Percentiles rank a stretch among this genome's conserved stretches.
Conservation (phyloP, 2,797 vertebrate species). For the Lerista edwardsae region DNA sequence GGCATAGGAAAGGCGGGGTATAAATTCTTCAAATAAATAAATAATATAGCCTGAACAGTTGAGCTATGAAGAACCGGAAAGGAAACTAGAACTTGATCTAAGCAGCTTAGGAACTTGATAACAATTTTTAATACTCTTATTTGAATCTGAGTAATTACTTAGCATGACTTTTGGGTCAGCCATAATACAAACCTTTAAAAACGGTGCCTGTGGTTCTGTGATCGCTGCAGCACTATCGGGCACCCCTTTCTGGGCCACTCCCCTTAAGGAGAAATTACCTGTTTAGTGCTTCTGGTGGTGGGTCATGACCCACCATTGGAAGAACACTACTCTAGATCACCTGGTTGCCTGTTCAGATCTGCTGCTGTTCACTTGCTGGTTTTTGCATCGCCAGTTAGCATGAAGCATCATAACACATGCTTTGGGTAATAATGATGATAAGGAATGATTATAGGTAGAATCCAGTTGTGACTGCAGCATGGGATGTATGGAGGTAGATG, state of each 20-base stretch:
- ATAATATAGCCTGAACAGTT: background rate
- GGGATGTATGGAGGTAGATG: background rate
- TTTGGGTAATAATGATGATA: background rate
- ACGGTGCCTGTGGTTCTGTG: background rate
- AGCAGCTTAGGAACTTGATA: background rate
- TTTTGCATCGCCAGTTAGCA: background rate
- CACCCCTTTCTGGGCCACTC: too few relatives aligned
- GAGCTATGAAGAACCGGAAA: background rate
- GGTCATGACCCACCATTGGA: too few relatives aligned
- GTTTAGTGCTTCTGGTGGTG: too few relatives aligned
- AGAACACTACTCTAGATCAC: too few relatives aligned
- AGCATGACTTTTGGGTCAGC: background rate
- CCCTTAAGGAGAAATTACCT: too few relatives aligned
- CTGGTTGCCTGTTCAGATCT: background rate
- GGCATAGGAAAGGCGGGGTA: too few relatives aligned
- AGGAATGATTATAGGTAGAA: too few relatives aligned
- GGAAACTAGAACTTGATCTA: too few relatives aligned
- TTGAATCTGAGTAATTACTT: background rate
- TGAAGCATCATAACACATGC: background rate
- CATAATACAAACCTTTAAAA: background rate
- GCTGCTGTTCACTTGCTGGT: background rate
- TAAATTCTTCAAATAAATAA: too few relatives aligned
- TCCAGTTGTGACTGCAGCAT: background rate
- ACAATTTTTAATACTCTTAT: background rate
- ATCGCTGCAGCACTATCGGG: too few relatives aligned